Percentiles rank a stretch among this genome's conserved stretches.
These are phyloP conservation scores for Microcaecilia unicolor DNA, from an alignment of 2,797 vertebrate species.

Conservation along the genomic window DNA sequence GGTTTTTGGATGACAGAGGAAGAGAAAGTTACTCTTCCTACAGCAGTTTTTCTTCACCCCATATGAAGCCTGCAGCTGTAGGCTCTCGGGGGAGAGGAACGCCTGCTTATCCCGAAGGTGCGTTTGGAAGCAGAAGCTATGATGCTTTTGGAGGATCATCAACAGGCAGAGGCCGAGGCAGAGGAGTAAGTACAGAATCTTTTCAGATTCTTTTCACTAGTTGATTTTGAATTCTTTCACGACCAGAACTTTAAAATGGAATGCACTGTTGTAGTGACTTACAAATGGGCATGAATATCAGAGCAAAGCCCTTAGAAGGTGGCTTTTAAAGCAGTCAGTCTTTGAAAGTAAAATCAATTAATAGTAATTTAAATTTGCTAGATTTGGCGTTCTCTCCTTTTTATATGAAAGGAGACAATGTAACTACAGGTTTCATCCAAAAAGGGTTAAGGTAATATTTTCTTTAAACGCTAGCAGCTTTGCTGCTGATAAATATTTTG, in stretches of 20 bases:
- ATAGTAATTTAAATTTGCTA: slow-evolving; percentile 46
- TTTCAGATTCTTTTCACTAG: slow-evolving; percentile 77
- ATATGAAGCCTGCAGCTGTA: slow-evolving; percentile 72
- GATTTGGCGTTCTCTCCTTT: slow-evolving; percentile 48
- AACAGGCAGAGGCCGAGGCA: slow-evolving; percentile 74
- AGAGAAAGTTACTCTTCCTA: slow-evolving; percentile 76
- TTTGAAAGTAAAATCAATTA: slow-evolving; percentile 45
- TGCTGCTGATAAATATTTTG: slow-evolving; percentile 48
- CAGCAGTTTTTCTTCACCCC: slow-evolving; percentile 74
- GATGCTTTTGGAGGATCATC: slow-evolving; percentile 77
- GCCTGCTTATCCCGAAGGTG: slow-evolving; percentile 73
- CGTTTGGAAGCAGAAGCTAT: slow-evolving; percentile 74
- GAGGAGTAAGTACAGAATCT: slow-evolving; percentile 79
- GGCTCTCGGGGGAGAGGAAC: slow-evolving; percentile 80
- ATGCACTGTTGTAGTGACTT: slow-evolving; percentile 47
- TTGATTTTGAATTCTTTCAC: slow-evolving; percentile 73
- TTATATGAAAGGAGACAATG: slow-evolving; percentile 52
- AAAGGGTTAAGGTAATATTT: slow-evolving; percentile 68
- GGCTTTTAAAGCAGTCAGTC: slow-evolving; percentile 41
- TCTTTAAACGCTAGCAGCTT: slow-evolving; percentile 54
- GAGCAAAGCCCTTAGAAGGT: slow-evolving; percentile 40
- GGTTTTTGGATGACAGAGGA: slow-evolving; percentile 77
- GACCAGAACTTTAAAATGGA: slow-evolving; percentile 62
- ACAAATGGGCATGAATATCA: too few species aligned
- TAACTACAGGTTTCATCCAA: slow-evolving; percentile 56